phyloP scores from a whole-genome alignment of 2,888 invertebrate species.

The Pinctada fucata region DNA sequence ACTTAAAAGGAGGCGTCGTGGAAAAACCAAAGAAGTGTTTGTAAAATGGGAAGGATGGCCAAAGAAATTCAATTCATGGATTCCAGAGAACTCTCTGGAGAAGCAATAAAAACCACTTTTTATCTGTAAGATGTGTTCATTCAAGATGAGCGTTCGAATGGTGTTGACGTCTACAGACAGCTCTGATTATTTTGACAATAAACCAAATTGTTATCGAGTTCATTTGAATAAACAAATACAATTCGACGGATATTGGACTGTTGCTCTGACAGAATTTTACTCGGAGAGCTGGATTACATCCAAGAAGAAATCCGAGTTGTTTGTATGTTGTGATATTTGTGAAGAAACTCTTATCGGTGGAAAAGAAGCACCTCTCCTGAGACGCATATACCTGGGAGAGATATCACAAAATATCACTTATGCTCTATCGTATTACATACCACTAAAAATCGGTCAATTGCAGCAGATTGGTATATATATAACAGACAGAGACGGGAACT shows the following conservation, averaged over 20 bases:
- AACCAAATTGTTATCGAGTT: background rate
- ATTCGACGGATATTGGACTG: constrained; percentile 29
- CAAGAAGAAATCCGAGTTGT: constrained; percentile 17
- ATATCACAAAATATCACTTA: constrained; percentile 2
- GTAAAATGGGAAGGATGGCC: constrained; percentile 36
- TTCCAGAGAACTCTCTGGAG: constrained; percentile 15
- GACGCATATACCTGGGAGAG: constrained; percentile 16
- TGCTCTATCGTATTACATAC: constrained; percentile 17
- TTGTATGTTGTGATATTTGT: constrained; percentile 28
- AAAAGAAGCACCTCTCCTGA: constrained; percentile 13
- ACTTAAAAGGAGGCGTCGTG: constrained; percentile 18
- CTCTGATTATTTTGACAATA: background rate
- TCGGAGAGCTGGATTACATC: background rate
- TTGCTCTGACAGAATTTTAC: constrained; percentile 20
- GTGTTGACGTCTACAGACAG: constrained; percentile 27
- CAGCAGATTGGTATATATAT: constrained; percentile 23
- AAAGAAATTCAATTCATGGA: constrained; percentile 31
- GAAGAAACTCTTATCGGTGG: constrained; percentile 27
- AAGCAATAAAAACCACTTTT: constrained; percentile 9
- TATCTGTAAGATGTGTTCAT: background rate
- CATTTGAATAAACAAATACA: background rate
- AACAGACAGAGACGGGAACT: background rate
- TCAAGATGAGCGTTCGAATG: constrained; percentile 24
- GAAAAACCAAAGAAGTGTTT: constrained; percentile 26
- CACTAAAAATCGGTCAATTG: constrained; percentile 13